A percentile compares a stretch with the other conserved stretches of the same genome.
These are phyloP conservation scores for Euplagia quadripunctaria DNA, from an alignment of 2,888 invertebrate species.

Conservation along the genomic window DNA sequence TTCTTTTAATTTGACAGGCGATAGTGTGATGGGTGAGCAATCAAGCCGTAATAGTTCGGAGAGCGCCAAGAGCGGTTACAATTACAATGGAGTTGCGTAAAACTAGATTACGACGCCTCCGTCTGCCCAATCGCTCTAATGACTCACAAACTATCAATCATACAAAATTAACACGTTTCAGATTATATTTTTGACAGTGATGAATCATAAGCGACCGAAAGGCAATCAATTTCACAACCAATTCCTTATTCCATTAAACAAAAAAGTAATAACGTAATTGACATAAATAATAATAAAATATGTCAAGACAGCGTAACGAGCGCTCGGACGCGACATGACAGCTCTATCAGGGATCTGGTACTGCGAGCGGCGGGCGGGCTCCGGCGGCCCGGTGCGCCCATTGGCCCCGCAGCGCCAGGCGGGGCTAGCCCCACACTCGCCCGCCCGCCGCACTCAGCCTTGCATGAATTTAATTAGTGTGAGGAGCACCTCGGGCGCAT, in stretches of 20 bases:
- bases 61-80: conserved; percentile 44
- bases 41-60: conserved; percentile 62
- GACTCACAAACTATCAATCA: conserved; percentile 84
- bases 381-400: conserved; percentile 50
- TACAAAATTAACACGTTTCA: conserved; percentile 85
- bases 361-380: conserved; percentile 66
- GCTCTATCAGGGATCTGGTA: conserved; percentile 84
- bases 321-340: conserved; percentile 85
- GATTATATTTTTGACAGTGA: conserved; percentile 84
- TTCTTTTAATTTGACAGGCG: conserved; percentile 70
- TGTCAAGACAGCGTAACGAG: conserved; percentile 85
- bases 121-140: conserved; percentile 71
- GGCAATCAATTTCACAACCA: conserved; percentile 86
- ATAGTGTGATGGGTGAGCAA: conserved; percentile 61
- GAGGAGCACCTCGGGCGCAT: conserved; percentile 87
- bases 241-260: conserved; percentile 87
- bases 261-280: conserved; percentile 87
- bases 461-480: conserved; percentile 88
- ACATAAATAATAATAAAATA: conserved; percentile 88
- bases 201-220: conserved; percentile 86
- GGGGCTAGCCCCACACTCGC: conserved; percentile 58
- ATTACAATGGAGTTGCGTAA: conserved; percentile 78
- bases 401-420: conserved; percentile 59
- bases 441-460: conserved; percentile 74
- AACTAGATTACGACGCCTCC: conserved; percentile 78